Evolutionary conservation across 2,797 vertebrate genomes (phyloP).

Genomic region (Eulemur rubriventer): DNA sequence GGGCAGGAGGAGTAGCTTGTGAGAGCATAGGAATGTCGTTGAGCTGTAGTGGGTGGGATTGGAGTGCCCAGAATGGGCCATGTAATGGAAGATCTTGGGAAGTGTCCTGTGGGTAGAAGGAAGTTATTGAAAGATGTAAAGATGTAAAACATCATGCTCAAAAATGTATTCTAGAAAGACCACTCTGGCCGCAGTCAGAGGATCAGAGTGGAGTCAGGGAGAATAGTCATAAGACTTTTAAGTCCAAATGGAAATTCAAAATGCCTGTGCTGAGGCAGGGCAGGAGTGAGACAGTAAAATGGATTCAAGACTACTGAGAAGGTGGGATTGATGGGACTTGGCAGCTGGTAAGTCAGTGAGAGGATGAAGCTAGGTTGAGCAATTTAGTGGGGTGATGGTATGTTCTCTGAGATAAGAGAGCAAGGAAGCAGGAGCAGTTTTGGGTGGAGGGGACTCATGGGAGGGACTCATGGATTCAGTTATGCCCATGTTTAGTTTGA

Average conservation of each 20-base stretch:
- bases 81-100: not conserved
- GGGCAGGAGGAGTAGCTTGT: not conserved
- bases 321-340: not conserved
- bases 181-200: not conserved
- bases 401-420: not conserved
- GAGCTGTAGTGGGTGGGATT: not conserved
- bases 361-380: not conserved
- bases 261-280: not conserved
- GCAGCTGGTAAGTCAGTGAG: not conserved
- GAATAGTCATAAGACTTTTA: not conserved
- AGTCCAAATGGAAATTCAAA: not conserved
- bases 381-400: not conserved
- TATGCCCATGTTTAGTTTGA: not conserved
- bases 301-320: not conserved
- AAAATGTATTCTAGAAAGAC: not conserved
- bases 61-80: not conserved
- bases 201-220: not conserved
- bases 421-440: not conserved
- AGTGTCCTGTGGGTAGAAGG: not conserved
- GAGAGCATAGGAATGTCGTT: not conserved
- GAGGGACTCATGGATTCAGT: not conserved
- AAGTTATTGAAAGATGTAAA: slow-evolving; percentile 19
- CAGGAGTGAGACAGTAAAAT: not conserved
- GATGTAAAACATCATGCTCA: not conserved
- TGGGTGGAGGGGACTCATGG: not conserved